phyloP scores from a whole-genome alignment of 2,113 vertebrate species.

The Festucalex cinctus region DNA sequence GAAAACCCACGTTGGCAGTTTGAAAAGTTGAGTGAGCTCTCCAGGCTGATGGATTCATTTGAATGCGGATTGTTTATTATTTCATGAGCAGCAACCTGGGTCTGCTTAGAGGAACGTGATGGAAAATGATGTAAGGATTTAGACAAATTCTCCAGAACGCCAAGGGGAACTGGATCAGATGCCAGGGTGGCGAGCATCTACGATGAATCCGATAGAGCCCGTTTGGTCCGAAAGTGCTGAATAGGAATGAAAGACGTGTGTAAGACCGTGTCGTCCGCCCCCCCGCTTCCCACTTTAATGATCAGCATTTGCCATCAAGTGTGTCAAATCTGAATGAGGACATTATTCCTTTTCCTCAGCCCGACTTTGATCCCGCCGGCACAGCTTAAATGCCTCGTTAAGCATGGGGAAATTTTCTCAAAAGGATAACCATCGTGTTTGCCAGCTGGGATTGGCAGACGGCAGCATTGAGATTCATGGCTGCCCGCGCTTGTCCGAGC shows the following conservation, averaged over 20 bases:
- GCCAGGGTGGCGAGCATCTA: slow-evolving; percentile 32
- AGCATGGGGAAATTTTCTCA: slow-evolving; percentile 52
- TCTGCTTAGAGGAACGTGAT: slow-evolving; percentile 34
- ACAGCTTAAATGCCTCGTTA: slow-evolving; percentile 65
- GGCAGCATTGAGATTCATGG: slow-evolving; percentile 41
- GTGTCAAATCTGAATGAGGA: slow-evolving; percentile 65
- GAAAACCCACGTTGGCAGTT: slow-evolving; percentile 17
- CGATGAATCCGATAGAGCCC: slow-evolving; percentile 50
- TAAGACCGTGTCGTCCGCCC: slow-evolving; percentile 36
- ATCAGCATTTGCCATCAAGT: slow-evolving; percentile 69
- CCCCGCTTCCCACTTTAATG: slow-evolving; percentile 49
- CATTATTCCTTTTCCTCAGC: slow-evolving; percentile 60
- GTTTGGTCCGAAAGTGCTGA: slow-evolving; percentile 61
- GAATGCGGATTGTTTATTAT: slow-evolving; percentile 47
- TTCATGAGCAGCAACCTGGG: slow-evolving; percentile 13
- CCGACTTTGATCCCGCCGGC: slow-evolving; percentile 42
- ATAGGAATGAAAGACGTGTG: slow-evolving; percentile 57
- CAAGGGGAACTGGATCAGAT: slow-evolving; percentile 31
- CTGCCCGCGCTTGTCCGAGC: slow-evolving; percentile 32
- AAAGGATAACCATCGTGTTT: slow-evolving; percentile 51
- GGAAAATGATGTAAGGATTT: slow-evolving; percentile 67
- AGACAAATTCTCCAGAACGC: slow-evolving; percentile 47
- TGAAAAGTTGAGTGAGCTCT: slow-evolving; percentile 22
- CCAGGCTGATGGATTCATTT: slow-evolving; percentile 32
- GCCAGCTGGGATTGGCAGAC: slow-evolving; percentile 46